phyloP scores from a whole-genome alignment of 2,113 vertebrate genomes.

The Monarcha castaneiventris region DNA sequence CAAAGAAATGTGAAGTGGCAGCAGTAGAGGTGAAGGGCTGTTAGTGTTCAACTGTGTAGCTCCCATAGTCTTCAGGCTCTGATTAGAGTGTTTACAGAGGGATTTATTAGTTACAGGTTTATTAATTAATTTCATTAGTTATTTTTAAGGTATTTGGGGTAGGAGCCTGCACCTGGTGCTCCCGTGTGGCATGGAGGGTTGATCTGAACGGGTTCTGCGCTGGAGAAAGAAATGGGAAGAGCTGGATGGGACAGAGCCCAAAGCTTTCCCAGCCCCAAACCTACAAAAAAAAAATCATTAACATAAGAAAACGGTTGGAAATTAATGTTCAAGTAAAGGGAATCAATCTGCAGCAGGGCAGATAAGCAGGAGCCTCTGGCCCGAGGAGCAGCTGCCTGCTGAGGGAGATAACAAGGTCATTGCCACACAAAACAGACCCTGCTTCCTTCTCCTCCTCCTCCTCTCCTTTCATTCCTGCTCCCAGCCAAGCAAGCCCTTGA shows the following conservation, averaged over 20 bases:
- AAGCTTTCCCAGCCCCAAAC: neutral
- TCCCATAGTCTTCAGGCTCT: neutral
- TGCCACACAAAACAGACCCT: neutral
- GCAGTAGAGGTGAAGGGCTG: neutral
- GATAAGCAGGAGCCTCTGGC: conserved; percentile 56
- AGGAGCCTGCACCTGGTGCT: accelerated
- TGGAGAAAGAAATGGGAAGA: neutral
- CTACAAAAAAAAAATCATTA: neutral
- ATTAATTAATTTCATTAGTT: neutral
- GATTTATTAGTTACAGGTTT: neutral
- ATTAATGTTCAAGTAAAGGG: conserved; percentile 61
- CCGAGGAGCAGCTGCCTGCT: conserved; percentile 47
- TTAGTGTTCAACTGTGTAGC: neutral
- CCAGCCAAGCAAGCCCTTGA: neutral
- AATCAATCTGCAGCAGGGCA: conserved; percentile 56
- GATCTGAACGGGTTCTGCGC: neutral
- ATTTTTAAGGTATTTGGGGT: neutral
- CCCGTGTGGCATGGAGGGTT: accelerated
- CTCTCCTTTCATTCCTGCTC: neutral
- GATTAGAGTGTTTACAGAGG: accelerated
- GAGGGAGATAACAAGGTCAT: conserved; percentile 59
- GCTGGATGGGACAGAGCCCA: neutral
- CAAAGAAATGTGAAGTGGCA: neutral
- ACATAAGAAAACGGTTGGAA: conserved; percentile 1
- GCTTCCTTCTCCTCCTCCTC: neutral